Evolutionary conservation across 2,888 invertebrate genomes (phyloP), one percentile per base, ranked within the genome.

Genomic region (Brachycybe producta): DNA sequence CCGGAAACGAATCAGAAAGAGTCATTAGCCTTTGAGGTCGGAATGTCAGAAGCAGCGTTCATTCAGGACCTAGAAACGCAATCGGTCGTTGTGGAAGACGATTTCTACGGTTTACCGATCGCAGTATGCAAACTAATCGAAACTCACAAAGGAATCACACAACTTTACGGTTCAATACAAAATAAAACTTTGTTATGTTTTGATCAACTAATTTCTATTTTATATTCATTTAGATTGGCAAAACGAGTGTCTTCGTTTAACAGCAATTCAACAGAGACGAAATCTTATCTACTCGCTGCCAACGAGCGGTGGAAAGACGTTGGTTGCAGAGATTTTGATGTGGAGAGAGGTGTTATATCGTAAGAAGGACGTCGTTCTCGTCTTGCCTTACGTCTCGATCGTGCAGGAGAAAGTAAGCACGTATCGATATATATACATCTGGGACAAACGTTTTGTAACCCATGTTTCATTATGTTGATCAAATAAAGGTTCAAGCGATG

Each of bases 271-370:
- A 52, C 67, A 76, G 11, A 75, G 81, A 35, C 74, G 73, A 56
- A 97, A 97, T 70, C 73, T 95, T 38, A 81, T 97, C 53, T 90
- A 94, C 63, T 86, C 90, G 0, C 67, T 95, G 36, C 95, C 97
- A 0, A 97, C 95, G 0, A 92, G 94, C 63, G 95, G 95, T 1
- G 97, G 95, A 1, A 97, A 97, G 72, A 97, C 97, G 1, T 70
- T 97, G 26, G 92, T 97, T 11, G 94, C 97, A 0, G 97, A 97
- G 69, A 83, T 97, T 53, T 71, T 97, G 42, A 90, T 97, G 74
- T 69, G 95, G 17, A 73, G 80, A 38, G 88, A 94, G 70, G 70
- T 95, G 5, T 67, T 94, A 8, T 81, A 83, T 56, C 74, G 79
- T 48, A 78, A 80, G 61, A 80, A 76, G 58, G 87, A 92, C 74